Percentiles rank a stretch among this genome's conserved stretches.
Evolutionary conservation across 2,113 vertebrate genomes (phyloP).

Genomic region (Phalacrocorax carbo): DNA sequence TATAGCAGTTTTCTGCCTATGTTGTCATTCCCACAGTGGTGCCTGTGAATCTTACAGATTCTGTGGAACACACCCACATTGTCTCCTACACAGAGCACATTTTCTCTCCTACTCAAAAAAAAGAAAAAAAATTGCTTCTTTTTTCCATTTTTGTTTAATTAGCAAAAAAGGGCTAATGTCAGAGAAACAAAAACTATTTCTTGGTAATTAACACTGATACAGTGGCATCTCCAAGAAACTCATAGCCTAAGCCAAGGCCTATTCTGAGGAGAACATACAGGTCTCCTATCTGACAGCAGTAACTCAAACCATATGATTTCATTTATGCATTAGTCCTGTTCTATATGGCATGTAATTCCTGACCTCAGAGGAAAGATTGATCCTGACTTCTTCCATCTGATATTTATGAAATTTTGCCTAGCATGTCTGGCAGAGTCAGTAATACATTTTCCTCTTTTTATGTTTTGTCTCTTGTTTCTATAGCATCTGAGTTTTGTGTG

Average conservation of each 20-base stretch:
- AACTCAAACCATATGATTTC: not conserved
- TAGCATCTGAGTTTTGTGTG: conserved; percentile 59
- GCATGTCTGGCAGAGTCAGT: conserved; percentile 58
- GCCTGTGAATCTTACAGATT: not conserved
- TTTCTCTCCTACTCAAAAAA: not conserved
- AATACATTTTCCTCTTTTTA: conserved; percentile 47
- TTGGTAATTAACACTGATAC: not conserved
- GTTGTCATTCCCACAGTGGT: not conserved
- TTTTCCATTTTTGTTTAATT: not conserved
- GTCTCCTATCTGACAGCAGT: not conserved
- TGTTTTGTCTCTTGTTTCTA: conserved; percentile 65
- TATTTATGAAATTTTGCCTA: conserved; percentile 63
- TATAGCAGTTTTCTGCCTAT: not conserved
- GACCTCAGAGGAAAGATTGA: not conserved
- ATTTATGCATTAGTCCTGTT: not conserved
- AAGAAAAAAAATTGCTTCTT: not conserved
- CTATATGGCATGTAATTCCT: not conserved
- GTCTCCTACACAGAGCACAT: not conserved
- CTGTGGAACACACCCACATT: not conserved
- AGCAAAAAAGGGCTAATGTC: not conserved
- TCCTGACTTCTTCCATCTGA: conserved; percentile 26
- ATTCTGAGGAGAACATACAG: not conserved
- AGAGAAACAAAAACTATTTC: not conserved
- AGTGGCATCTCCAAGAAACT: not conserved
- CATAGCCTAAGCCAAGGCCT: not conserved